Evolutionary conservation across 2,888 invertebrate species (phyloP).

Genomic region (Lomographa bimaculata): DNA sequence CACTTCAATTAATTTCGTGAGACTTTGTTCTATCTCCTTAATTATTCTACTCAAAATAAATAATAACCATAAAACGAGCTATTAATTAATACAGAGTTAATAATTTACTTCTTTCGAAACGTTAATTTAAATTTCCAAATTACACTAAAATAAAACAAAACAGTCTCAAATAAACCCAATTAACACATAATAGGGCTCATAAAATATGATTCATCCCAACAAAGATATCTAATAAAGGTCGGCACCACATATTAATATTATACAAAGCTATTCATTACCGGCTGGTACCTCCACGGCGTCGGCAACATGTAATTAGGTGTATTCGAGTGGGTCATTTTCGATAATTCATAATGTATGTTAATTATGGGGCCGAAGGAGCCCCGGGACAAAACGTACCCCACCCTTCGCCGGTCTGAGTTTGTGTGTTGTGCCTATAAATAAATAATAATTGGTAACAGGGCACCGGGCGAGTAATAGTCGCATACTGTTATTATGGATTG

Average conservation of each 20-base stretch:
- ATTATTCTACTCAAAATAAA: conserved; percentile 5
- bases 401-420: conserved; percentile 43
- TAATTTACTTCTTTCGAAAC: conserved; percentile 19
- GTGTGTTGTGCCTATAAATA: conserved; percentile 47
- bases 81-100: conserved; percentile 19
- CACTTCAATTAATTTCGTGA: neutral
- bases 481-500: conserved; percentile 35
- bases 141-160: conserved; percentile 35
- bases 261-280: conserved; percentile 71
- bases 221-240: conserved; percentile 67
- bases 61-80: conserved; percentile 17
- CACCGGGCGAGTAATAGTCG: conserved; percentile 42
- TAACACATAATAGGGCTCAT: conserved; percentile 62
- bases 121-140: conserved; percentile 26
- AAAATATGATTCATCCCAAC: conserved; percentile 65
- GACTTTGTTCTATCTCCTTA: conserved; percentile 2
- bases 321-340: conserved; percentile 74
- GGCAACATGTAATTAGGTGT: conserved; percentile 73
- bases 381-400: conserved; percentile 51
- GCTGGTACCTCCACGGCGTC: conserved; percentile 46
- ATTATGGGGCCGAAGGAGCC: conserved; percentile 71
- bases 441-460: conserved; percentile 50
- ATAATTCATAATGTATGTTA: conserved; percentile 82
- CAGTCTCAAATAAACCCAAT: conserved; percentile 53
- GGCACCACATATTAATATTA: conserved; percentile 71